These are phyloP conservation scores for Caenorhabditis virilis DNA, from an alignment of 2,888 invertebrate genomes.

Conservation along the genomic window DNA sequence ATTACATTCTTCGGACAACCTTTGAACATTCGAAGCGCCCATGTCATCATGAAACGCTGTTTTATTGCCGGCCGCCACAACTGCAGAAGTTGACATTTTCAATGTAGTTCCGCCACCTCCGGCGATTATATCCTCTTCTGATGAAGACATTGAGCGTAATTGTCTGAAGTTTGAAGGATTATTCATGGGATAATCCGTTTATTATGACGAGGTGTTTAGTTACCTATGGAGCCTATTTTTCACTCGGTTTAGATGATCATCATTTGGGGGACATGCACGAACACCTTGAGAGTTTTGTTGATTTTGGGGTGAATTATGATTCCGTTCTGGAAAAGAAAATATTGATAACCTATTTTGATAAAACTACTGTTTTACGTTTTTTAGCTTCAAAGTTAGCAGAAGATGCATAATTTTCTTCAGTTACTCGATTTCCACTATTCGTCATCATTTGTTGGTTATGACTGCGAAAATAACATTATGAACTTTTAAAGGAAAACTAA, in stretches of 20 bases:
- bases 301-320: slow-evolving; percentile 23
- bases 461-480: too few relatives aligned
- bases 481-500: too few relatives aligned
- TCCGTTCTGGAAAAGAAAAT: slow-evolving; percentile 19
- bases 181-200: neutral
- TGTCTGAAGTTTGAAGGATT: slow-evolving; percentile 39
- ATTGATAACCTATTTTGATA: neutral
- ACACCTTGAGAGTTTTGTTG: slow-evolving; percentile 23
- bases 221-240: slow-evolving; percentile 42
- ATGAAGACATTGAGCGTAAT: slow-evolving; percentile 73
- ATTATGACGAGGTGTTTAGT: neutral
- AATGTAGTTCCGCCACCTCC: slow-evolving; percentile 27
- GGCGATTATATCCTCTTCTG: slow-evolving; percentile 79
- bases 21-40: slow-evolving; percentile 41
- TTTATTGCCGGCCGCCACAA: slow-evolving; percentile 39
- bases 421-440: slow-evolving; percentile 28
- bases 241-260: slow-evolving; percentile 33
- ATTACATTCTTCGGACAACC: slow-evolving; percentile 56
- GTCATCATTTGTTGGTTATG: slow-evolving; percentile 18
- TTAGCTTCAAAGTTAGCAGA: slow-evolving; percentile 33
- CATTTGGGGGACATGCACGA: slow-evolving; percentile 31
- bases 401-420: slow-evolving; percentile 38
- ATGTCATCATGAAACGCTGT: slow-evolving; percentile 36
- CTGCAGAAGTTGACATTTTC: slow-evolving; percentile 43
- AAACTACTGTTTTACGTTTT: slow-evolving; percentile 11